Percentiles rank a stretch among this genome's conserved stretches.
These are phyloP conservation scores for Leucopsar rothschildi DNA, from an alignment of 2,113 vertebrate species.

Conservation along the genomic window DNA sequence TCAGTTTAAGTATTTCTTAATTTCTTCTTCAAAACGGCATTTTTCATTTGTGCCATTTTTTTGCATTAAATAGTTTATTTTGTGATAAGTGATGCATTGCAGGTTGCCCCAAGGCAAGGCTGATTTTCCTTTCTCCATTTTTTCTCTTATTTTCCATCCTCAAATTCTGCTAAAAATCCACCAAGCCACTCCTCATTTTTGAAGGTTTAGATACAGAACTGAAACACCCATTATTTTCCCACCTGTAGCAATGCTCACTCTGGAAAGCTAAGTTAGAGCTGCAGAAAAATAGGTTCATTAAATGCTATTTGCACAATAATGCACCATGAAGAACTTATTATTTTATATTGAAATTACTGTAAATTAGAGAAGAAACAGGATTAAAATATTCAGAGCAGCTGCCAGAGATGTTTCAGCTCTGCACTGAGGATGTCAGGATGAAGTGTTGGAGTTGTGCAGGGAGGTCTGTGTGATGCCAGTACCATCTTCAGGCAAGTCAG, in stretches of 20 bases:
- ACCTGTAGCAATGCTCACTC: not conserved
- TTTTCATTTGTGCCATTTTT: not conserved
- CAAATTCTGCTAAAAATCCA: not conserved
- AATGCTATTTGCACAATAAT: not conserved
- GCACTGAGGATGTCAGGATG: not conserved
- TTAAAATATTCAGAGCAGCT: not conserved
- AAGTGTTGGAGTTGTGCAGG: not conserved
- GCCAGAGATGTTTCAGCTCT: not conserved
- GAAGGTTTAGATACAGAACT: not conserved
- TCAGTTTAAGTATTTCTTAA: not conserved
- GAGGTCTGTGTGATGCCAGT: slow-evolving; percentile 32
- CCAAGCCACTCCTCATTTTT: not conserved
- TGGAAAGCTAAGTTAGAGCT: not conserved
- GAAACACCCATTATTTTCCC: not conserved
- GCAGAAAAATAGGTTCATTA: not conserved
- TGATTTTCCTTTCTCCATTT: not conserved
- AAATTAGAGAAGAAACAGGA: not conserved
- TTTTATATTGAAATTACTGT: not conserved
- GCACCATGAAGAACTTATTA: not conserved
- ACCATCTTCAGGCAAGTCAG: slow-evolving; percentile 68
- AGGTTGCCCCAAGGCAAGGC: not conserved
- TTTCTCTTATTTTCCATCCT: not conserved
- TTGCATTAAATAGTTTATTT: not conserved
- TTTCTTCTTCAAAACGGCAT: not conserved
- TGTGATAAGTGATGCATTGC: not conserved